Percentiles rank a stretch among this genome's conserved stretches.
These are phyloP conservation scores for Martes martes DNA, from an alignment of 2,113 vertebrate species.

Conservation along the genomic window DNA sequence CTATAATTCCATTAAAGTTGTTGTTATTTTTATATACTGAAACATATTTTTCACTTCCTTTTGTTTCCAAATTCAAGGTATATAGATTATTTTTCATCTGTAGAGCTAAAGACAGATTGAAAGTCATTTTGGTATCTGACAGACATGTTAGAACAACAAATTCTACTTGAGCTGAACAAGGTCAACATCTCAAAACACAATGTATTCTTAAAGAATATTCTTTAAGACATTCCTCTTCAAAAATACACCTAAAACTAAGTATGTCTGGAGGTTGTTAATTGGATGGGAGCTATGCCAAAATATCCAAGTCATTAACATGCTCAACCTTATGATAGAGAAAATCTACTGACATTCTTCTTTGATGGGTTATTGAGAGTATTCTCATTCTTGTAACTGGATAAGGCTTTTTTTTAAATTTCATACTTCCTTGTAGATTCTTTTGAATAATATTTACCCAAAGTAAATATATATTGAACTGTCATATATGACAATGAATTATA, in stretches of 20 bases:
- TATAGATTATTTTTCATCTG: slow-evolving; percentile 28
- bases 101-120: slow-evolving; percentile 12
- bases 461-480: neutral
- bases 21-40: slow-evolving; percentile 21
- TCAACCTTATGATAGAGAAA: neutral
- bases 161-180: slow-evolving; percentile 28
- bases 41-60: slow-evolving; percentile 51
- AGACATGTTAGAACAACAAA: slow-evolving; percentile 37
- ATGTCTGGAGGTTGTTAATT: neutral
- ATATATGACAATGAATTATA: neutral
- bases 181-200: neutral
- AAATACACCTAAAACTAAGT: slow-evolving; percentile 1
- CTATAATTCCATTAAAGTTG: slow-evolving; percentile 31
- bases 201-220: slow-evolving; percentile 34
- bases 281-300: neutral
- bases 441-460: neutral
- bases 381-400: neutral
- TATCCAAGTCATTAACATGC: neutral
- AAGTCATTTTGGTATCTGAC: slow-evolving; percentile 34
- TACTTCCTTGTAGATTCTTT: neutral
- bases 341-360: neutral
- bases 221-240: slow-evolving; percentile 20
- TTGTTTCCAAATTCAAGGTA: slow-evolving; percentile 49
- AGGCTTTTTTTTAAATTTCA: neutral
- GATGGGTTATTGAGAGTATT: neutral